Conservation (phyloP, 1,140 invertebrate species). For the Hyphantria cunea region DNA sequence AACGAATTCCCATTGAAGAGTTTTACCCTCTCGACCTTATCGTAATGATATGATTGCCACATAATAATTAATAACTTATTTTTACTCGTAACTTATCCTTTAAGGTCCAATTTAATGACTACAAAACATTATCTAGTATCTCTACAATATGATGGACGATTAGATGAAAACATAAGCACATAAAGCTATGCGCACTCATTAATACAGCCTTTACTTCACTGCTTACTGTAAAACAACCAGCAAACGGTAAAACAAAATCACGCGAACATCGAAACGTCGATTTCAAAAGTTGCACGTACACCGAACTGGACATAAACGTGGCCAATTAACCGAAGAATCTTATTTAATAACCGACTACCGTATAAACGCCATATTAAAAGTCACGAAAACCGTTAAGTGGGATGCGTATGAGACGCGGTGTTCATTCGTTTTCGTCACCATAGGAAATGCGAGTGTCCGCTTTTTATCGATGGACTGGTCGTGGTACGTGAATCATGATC, state of each 20-base stretch:
- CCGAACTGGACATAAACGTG: slow-evolving; percentile 49
- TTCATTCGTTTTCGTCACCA: slow-evolving; percentile 45
- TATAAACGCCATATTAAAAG: slow-evolving; percentile 55
- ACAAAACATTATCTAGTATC: no score
- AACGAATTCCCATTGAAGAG: slow-evolving; percentile 70
- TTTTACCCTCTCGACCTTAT: slow-evolving; percentile 33
- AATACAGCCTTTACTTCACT: slow-evolving; percentile 27
- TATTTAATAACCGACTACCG: slow-evolving; percentile 64
- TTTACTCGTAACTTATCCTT: no score
- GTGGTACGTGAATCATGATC: slow-evolving; percentile 43
- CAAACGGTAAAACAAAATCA: slow-evolving; percentile 36
- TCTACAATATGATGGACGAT: no score
- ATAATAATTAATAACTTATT: slow-evolving; percentile 9
- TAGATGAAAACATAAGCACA: slow-evolving; percentile 18
- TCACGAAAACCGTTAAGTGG: slow-evolving; percentile 53
- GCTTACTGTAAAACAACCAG: slow-evolving; percentile 35
- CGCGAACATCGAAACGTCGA: slow-evolving; percentile 40
- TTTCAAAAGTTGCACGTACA: slow-evolving; percentile 43
- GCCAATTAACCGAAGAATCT: slow-evolving; percentile 55
- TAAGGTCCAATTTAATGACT: slow-evolving; percentile 12
- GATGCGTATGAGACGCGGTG: slow-evolving; percentile 45
- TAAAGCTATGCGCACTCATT: slow-evolving; percentile 26
- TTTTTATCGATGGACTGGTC: slow-evolving; percentile 44
- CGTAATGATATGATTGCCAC: slow-evolving; percentile 13
- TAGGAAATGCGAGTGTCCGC: slow-evolving; percentile 45